Conservation (phyloP, 2,888 invertebrate species). For the Gasteruption jaculator region DNA sequence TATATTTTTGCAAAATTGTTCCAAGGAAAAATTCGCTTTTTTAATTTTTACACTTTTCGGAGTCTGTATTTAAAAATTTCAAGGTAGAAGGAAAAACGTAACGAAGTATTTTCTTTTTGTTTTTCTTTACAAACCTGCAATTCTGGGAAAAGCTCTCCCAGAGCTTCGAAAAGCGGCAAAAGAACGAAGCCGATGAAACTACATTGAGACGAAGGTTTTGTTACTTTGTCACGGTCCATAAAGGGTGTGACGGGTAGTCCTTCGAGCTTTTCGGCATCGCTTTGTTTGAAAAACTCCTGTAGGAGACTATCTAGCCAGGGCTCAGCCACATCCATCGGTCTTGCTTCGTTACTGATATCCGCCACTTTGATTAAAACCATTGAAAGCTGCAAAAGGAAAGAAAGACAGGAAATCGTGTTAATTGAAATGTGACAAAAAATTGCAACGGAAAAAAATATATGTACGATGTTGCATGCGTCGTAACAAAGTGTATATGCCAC, state of each 20-base stretch:
- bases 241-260: slow-evolving; percentile 81
- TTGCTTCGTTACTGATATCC: slow-evolving; percentile 78
- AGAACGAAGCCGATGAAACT: slow-evolving; percentile 79
- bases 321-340: slow-evolving; percentile 79
- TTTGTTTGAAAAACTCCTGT: slow-evolving; percentile 73
- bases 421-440: too few species aligned
- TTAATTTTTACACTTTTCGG: too few species aligned
- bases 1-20: not conserved
- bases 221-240: slow-evolving; percentile 82
- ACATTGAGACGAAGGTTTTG: slow-evolving; percentile 78
- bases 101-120: not conserved
- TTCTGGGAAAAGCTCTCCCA: slow-evolving; percentile 70
- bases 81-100: not conserved
- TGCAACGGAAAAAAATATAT: not conserved
- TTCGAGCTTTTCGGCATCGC: slow-evolving; percentile 76
- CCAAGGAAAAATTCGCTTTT: not conserved
- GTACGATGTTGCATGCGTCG: not conserved
- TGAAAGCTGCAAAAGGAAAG: slow-evolving; percentile 59
- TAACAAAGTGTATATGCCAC: too few species aligned
- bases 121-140: too few species aligned
- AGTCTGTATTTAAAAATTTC: not conserved
- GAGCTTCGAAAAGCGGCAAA: slow-evolving; percentile 73
- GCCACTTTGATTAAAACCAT: slow-evolving; percentile 82
- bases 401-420: slow-evolving; percentile 8
- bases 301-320: slow-evolving; percentile 75